These are phyloP conservation scores for Drosophila mulleri DNA, from an alignment of 2,888 invertebrate species.

Conservation along the genomic window DNA sequence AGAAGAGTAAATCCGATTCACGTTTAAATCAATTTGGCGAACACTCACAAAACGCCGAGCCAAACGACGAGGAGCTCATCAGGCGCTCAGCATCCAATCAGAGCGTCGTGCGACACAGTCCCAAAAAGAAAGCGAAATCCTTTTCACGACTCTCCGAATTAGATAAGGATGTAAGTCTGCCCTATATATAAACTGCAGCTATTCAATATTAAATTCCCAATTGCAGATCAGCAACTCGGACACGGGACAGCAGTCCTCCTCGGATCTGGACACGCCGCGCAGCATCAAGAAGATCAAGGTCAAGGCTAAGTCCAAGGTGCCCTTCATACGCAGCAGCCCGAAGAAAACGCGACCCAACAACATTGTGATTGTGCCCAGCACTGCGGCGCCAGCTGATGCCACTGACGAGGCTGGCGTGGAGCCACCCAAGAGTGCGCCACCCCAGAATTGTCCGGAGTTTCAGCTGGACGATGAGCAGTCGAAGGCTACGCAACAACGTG, in stretches of 20 bases:
- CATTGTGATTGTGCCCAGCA: slow-evolving; percentile 63
- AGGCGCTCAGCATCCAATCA: slow-evolving; percentile 87
- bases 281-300: slow-evolving; percentile 84
- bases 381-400: slow-evolving; percentile 15
- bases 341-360: slow-evolving; percentile 82
- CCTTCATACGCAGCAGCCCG: slow-evolving; percentile 83
- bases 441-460: slow-evolving; percentile 56
- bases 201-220: neutral
- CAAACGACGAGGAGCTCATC: slow-evolving; percentile 85
- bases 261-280: slow-evolving; percentile 83
- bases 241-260: slow-evolving; percentile 84
- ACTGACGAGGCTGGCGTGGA: slow-evolving; percentile 58
- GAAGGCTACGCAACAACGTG: slow-evolving; percentile 72
- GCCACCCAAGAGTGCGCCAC: slow-evolving; percentile 79
- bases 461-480: slow-evolving; percentile 66
- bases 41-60: slow-evolving; percentile 59
- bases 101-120: slow-evolving; percentile 85
- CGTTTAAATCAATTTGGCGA: slow-evolving; percentile 86
- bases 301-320: slow-evolving; percentile 83
- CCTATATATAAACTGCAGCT: neutral
- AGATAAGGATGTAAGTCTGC: slow-evolving; percentile 85
- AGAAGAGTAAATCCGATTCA: slow-evolving; percentile 89
- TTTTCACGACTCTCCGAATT: slow-evolving; percentile 87
- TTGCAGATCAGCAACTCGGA: slow-evolving; percentile 82
- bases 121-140: slow-evolving; percentile 87